Evolutionary conservation across 2,888 invertebrate species (phyloP), one percentile per base, ranked within the genome.

Genomic region (Zhengitettix transpicula): DNA sequence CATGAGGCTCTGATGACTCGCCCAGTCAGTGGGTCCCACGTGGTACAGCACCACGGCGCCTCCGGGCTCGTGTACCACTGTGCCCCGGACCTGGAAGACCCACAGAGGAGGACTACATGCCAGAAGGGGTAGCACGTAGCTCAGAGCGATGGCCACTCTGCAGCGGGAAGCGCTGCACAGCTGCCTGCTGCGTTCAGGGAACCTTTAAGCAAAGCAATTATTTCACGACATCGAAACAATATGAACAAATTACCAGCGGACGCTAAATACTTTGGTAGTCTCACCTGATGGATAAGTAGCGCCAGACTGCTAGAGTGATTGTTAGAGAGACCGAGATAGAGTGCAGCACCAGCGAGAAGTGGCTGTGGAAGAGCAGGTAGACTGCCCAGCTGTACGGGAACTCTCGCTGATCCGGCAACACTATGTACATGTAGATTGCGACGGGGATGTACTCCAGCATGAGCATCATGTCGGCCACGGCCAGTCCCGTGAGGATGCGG

Each of bases 401-500:
- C 52, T 63, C 58, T 10, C 62, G 62, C 42, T 64, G 60, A 14
- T 61, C 62, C 1, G 66, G 58, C 42, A 63, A 57, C 54, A 67
- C 80, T 62, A 90, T 80, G 68, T 87, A 88, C 71, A 84, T 84
- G 71, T 91, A 89, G 58, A 87, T 80, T 1, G 88, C 85, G 71
- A 89, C 94, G 0, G 95, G 94, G 64, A 96, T 87, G 73, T 95
- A 96, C 68, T 92, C 92, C 67, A 95, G 78, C 86, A 96, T 95
- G 16, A 95, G 94, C n/a, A 93, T 79, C 42, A 96, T 80, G 71
- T 96, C 96, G 15, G 95, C 91, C 10, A 94, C 84, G 0, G 96
- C 96, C 42, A 92, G 77, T 9, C 89, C 90, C 0, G 92, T 92
- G 51, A 96, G 81, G 61, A 96, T 92, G 57, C 89, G 84, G 75